Evolutionary conservation across 2,113 vertebrate species (phyloP).

Genomic region (Notothenia rossii): DNA sequence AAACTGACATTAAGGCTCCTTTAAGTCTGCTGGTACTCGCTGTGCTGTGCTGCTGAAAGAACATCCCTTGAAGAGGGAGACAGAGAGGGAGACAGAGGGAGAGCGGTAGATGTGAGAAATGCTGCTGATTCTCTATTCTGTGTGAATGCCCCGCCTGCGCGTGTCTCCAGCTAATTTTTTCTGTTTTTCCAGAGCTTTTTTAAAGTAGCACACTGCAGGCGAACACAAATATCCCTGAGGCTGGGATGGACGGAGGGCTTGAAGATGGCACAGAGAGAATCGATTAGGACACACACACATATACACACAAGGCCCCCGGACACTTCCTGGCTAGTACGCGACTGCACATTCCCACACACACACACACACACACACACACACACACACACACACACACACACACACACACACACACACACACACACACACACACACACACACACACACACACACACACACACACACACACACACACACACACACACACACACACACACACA

Average conservation of each 20-base stretch:
- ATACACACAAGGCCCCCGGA: constrained; percentile 28
- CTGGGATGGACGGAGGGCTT: constrained; percentile 40
- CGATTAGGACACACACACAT: constrained; percentile 58
- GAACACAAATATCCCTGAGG: constrained; percentile 73
- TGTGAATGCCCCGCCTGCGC: constrained; percentile 43
- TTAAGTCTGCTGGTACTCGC: constrained; percentile 32
- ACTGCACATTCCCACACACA: not conserved
- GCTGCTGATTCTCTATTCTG: constrained; percentile 63
- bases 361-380: too few species aligned
- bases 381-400: too few species aligned
- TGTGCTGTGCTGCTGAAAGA: constrained; percentile 54
- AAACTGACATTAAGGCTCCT: constrained; percentile 28
- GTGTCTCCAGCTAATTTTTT: constrained; percentile 55
- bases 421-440: too few species aligned
- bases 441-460: constrained; percentile 3
- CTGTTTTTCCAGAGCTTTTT: constrained; percentile 46
- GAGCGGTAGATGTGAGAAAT: constrained; percentile 62
- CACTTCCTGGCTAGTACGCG: constrained; percentile 24
- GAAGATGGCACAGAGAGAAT: constrained; percentile 73
- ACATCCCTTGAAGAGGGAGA: constrained; percentile 50
- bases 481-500: too few species aligned
- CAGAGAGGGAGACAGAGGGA: constrained; percentile 15
- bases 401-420: too few species aligned
- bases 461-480: constrained; percentile 2
- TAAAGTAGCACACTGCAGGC: constrained; percentile 69